Percentiles rank a stretch among this genome's conserved stretches.
These are phyloP conservation scores for Heterochromis multidens DNA, from an alignment of 2,113 vertebrate species.

Conservation along the genomic window DNA sequence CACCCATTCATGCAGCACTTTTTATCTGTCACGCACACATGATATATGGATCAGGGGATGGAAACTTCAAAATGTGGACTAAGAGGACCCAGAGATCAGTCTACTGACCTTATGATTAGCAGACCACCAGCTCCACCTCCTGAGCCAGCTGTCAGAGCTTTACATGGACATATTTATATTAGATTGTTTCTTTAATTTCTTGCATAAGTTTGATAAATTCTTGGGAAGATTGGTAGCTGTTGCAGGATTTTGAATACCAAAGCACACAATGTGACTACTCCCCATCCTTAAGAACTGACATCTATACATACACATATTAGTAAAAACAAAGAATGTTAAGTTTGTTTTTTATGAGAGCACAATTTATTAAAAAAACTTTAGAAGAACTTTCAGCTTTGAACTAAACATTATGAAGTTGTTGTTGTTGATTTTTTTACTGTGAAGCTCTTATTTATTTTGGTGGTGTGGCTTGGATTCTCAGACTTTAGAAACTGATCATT, in stretches of 20 bases:
- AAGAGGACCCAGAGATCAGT: not conserved
- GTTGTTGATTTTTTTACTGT: too few relatives aligned
- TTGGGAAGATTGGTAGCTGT: not conserved
- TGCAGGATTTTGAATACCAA: not conserved
- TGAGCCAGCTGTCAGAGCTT: not conserved
- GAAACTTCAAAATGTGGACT: not conserved
- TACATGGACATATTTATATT: not conserved
- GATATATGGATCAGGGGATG: not conserved
- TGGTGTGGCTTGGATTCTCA: not conserved
- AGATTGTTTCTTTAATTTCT: not conserved
- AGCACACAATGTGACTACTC: not conserved
- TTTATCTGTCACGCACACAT: not conserved
- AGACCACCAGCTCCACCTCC: not conserved
- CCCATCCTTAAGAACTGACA: too few relatives aligned
- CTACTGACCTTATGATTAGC: not conserved
- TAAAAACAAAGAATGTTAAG: too few relatives aligned
- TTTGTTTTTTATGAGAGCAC: not conserved
- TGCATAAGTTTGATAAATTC: not conserved
- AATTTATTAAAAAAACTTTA: accelerated
- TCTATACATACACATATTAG: too few relatives aligned
- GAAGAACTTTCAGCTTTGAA: not conserved
- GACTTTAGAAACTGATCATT: not conserved
- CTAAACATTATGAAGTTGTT: not conserved
- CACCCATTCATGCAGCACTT: not conserved
- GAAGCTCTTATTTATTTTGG: not conserved